Percentiles rank a stretch among this genome's conserved stretches.
These are phyloP conservation scores for Plusia festucae DNA, from an alignment of 2,888 invertebrate species.

Conservation along the genomic window DNA sequence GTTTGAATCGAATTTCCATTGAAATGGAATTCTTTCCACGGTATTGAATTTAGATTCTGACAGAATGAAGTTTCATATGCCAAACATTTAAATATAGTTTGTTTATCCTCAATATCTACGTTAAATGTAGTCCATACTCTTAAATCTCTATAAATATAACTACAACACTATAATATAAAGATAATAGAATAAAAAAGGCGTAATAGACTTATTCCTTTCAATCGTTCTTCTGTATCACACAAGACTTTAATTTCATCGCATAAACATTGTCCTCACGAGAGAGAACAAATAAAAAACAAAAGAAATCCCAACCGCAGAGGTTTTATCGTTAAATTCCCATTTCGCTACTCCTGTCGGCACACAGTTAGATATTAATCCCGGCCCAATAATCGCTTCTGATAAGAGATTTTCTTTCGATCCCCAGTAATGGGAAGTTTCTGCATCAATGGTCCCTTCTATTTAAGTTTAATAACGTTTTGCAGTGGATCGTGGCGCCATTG, in stretches of 20 bases:
- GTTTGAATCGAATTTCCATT: constrained; percentile 65
- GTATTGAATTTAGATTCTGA: constrained; percentile 61
- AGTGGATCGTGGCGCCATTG: constrained; percentile 59
- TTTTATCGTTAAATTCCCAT: constrained; percentile 76
- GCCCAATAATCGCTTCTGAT: constrained; percentile 83
- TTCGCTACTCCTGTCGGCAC: constrained; percentile 63
- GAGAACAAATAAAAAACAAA: constrained; percentile 42
- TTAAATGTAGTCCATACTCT: background rate
- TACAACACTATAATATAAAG: background rate
- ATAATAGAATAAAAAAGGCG: constrained; percentile 17
- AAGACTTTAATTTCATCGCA: constrained; percentile 33
- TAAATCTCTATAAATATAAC: background rate
- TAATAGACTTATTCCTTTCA: constrained; percentile 4
- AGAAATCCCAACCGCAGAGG: constrained; percentile 44
- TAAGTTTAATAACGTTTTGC: constrained; percentile 82
- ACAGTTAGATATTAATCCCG: constrained; percentile 82
- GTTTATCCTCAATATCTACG: background rate
- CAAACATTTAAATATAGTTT: constrained; percentile 47
- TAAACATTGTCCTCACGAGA: constrained; percentile 14
- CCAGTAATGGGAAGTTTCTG: constrained; percentile 85
- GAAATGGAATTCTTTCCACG: constrained; percentile 64
- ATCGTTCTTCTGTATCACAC: constrained; percentile 1
- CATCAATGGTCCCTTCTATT: constrained; percentile 78
- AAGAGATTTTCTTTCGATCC: constrained; percentile 86
- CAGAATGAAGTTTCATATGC: constrained; percentile 60